Percentiles rank a stretch among this genome's conserved stretches.
phyloP scores from a whole-genome alignment of 2,113 vertebrate species.

The Hippopotamus amphibius region DNA sequence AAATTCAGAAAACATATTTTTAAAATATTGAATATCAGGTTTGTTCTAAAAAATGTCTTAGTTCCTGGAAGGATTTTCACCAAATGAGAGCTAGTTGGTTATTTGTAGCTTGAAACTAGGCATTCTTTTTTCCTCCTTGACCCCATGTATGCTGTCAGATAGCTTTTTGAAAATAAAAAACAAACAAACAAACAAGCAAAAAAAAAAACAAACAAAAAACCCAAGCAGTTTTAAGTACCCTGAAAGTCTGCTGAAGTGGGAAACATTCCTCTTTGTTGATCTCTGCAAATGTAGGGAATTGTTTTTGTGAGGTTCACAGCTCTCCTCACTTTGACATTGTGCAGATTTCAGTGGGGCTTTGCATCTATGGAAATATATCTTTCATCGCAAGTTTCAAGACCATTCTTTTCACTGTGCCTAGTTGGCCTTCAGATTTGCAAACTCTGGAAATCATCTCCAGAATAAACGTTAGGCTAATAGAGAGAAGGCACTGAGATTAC shows the following conservation, averaged over 20 bases:
- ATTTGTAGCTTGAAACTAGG: not conserved
- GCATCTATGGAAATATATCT: not conserved
- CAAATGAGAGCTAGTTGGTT: not conserved
- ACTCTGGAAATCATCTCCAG: not conserved
- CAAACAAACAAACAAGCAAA: not conserved
- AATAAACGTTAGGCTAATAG: not conserved
- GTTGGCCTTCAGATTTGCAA: not conserved
- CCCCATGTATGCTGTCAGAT: not conserved
- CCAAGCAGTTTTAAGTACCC: not conserved
- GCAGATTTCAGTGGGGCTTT: not conserved
- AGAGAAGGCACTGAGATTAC: too few relatives aligned
- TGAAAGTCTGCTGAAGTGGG: not conserved
- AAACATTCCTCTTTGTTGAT: not conserved
- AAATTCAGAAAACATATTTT: constrained; percentile 20
- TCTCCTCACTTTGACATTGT: not conserved
- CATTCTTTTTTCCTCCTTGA: not conserved
- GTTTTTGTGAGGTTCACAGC: not conserved
- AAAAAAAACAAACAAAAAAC: not conserved
- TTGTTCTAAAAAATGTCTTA: not conserved
- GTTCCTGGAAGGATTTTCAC: not conserved
- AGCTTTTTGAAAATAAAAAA: accelerated
- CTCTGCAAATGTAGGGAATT: not conserved
- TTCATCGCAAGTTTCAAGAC: not conserved
- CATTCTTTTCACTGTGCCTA: not conserved
- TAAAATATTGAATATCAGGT: not conserved